Conservation (phyloP, 2,888 invertebrate species). For the Orchesella flavescens region DNA sequence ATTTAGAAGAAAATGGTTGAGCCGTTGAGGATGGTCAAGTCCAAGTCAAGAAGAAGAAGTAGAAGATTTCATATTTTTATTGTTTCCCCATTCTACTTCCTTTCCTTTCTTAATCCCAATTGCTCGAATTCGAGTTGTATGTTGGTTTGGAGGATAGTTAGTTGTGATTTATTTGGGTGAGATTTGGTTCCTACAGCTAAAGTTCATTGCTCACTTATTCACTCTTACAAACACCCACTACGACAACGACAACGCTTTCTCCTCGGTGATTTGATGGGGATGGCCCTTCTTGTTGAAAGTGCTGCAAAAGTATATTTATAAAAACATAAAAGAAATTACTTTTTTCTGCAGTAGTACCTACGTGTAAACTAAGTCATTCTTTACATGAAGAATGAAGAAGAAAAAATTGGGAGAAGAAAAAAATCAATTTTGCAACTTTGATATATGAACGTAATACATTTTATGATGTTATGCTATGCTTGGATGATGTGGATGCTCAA, state of each 20-base stretch:
- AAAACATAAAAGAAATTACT: slow-evolving; percentile 2
- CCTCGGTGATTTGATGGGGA: too few species aligned
- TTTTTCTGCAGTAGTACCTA: background rate
- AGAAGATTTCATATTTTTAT: slow-evolving; percentile 4
- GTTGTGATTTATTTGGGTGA: slow-evolving; percentile 36
- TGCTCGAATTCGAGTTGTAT: background rate
- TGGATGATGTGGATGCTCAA: too few species aligned
- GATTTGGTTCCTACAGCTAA: background rate
- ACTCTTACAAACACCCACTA: background rate
- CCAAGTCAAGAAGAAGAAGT: background rate
- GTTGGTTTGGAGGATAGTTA: slow-evolving; percentile 21
- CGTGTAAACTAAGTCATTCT: too few species aligned
- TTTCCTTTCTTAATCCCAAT: background rate
- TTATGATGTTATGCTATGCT: too few species aligned
- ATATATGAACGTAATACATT: too few species aligned
- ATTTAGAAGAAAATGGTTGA: slow-evolving; percentile 37
- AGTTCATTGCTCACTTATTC: slow-evolving; percentile 28
- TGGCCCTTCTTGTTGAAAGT: background rate
- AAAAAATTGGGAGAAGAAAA: too few species aligned
- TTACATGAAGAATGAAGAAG: too few species aligned
- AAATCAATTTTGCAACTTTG: too few species aligned
- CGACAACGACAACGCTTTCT: too few species aligned
- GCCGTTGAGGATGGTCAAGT: slow-evolving; percentile 4
- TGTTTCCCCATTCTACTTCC: background rate
- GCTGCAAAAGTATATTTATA: background rate